Evolutionary conservation across 2,797 vertebrate species (phyloP), one percentile per base, ranked within the genome.

Genomic region (Sebastes aleutianus): DNA sequence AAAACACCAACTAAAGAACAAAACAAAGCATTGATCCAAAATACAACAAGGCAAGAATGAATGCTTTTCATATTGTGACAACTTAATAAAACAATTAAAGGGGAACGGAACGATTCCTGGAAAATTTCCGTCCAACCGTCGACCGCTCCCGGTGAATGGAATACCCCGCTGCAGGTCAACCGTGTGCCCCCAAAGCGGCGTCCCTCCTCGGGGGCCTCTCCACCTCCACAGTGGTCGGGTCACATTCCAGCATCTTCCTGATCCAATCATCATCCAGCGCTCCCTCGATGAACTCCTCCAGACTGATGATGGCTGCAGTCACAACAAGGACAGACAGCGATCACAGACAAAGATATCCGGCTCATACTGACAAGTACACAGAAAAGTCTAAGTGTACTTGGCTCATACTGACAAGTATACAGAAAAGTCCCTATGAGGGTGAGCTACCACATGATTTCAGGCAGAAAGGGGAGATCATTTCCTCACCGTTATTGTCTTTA

Each of bases 401-500:
- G 10, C 34, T 11, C 8, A 36, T 36, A 36, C 34, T 36, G 11
- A 36, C 36, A 36, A 39, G 4, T 39, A 26, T 3, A 3, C 36
- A 39, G 36, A 39, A 13, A 39, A 5, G 36, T 39, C 36, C 24
- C 29, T 14, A 14, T 8, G 6, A 32, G 11, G 8, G 2, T 18
- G 47, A 67, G 31, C 8, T 6, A 8, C 5, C 9, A 7, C 18
- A 18, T 59, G 16, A 79, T 61, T 66, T 70, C 2, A 59, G 11
- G 7, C n/a, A 61, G 10, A 70, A 39, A 71, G 3, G 20, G 14
- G 12, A 80, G 77, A 43, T 53, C 1, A 27, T 62, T 66, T 84
- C 24, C 81, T 95, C 85, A 95, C 95, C 94, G 5, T 96, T 92
- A n/a, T 95, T 94, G 90, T 96, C 95, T 93, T 95, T 96, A 86